These are phyloP conservation scores for Coturnix japonica DNA, from an alignment of 2,113 vertebrate species.

Conservation along the genomic window DNA sequence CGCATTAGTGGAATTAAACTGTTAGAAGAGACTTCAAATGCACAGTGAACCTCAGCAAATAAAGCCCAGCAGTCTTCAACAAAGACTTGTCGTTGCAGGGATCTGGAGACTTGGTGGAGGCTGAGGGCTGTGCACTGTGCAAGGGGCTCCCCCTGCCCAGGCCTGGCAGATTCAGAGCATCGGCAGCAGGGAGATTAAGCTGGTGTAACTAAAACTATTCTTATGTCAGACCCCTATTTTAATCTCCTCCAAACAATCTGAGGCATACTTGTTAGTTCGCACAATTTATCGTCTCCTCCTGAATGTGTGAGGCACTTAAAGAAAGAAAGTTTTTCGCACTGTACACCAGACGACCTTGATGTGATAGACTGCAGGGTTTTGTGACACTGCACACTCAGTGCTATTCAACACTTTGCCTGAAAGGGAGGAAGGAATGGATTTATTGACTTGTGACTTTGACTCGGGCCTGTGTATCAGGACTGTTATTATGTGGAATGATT, in stretches of 20 bases:
- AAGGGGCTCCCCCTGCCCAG: background rate
- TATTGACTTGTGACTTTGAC: conserved; percentile 92
- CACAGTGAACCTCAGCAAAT: conserved; percentile 19
- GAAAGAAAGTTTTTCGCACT: conserved; percentile 76
- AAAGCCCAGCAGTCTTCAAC: conserved; percentile 12
- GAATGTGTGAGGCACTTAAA: conserved; percentile 62
- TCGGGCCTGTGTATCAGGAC: conserved; percentile 88
- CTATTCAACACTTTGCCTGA: conserved; percentile 85
- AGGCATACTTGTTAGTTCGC: background rate
- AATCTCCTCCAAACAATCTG: background rate
- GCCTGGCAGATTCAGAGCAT: conserved; percentile 6
- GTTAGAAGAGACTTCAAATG: conserved; percentile 35
- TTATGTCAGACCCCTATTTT: conserved; percentile 30
- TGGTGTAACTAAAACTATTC: conserved; percentile 55
- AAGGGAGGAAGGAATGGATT: conserved; percentile 91
- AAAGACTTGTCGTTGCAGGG: conserved; percentile 25
- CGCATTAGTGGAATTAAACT: conserved; percentile 15
- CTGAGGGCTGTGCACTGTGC: background rate
- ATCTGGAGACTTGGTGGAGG: background rate
- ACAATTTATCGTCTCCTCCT: background rate
- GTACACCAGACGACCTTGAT: conserved; percentile 87
- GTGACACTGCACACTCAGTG: conserved; percentile 81
- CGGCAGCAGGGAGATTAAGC: conserved; percentile 35
- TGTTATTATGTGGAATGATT: conserved; percentile 95
- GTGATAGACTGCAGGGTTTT: conserved; percentile 88